Evolutionary conservation across 2,888 invertebrate species (phyloP).

Genomic region (Thysanoteuthis rhombus): DNA sequence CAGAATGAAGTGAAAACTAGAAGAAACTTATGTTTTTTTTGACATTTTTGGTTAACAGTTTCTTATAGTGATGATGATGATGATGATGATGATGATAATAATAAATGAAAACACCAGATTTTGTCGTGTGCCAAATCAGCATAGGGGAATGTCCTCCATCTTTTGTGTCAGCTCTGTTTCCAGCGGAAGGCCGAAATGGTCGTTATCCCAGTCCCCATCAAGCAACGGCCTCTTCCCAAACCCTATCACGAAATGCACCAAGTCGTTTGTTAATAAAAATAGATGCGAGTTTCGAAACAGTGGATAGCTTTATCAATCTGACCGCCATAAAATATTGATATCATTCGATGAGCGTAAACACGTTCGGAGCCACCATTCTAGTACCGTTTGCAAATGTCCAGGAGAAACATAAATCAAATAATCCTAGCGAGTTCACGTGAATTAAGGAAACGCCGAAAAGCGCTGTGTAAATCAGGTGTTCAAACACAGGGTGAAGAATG

Average conservation of each 20-base stretch:
- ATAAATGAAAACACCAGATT: no score
- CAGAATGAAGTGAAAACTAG: no score
- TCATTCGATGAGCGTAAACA: neutral
- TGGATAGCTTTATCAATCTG: conserved; percentile 12
- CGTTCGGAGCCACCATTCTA: neutral
- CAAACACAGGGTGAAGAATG: neutral
- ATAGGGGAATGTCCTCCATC: neutral
- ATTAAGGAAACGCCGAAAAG: neutral
- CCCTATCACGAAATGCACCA: neutral
- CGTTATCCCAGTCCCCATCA: neutral
- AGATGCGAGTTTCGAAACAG: neutral
- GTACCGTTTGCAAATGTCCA: neutral
- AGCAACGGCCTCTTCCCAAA: neutral
- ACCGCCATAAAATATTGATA: conserved; percentile 12
- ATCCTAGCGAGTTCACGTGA: neutral
- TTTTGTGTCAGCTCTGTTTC: neutral
- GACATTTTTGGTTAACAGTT: no score
- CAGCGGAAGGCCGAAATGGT: neutral
- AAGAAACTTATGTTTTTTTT: no score
- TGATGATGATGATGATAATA: no score
- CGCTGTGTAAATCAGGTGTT: neutral
- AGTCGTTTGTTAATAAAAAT: neutral
- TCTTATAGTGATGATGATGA: no score
- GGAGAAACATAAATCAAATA: neutral
- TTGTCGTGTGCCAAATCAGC: neutral